A percentile compares a stretch with the other conserved stretches of the same genome.
Conservation (phyloP, 1,140 invertebrate genomes). For the Hesperophylax magnus region DNA sequence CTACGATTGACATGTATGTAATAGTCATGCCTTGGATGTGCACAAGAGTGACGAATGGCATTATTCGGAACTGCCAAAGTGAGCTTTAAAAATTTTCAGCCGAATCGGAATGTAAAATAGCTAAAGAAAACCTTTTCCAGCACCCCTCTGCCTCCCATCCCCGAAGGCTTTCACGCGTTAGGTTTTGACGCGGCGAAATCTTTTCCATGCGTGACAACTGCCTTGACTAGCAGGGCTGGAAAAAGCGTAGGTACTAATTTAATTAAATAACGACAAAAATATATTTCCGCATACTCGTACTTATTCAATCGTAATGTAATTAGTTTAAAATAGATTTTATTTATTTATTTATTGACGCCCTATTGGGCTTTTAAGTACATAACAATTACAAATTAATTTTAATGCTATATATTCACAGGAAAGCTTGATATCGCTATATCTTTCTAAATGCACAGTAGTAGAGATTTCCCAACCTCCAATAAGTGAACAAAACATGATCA, state of each 20-base stretch:
- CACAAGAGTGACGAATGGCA: slow-evolving; percentile 33
- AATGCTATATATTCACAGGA: too few species aligned
- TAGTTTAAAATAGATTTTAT: background rate
- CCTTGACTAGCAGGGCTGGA: slow-evolving; percentile 19
- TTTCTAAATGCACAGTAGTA: too few species aligned
- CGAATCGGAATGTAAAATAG: slow-evolving; percentile 29
- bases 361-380: too few species aligned
- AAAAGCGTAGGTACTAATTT: background rate
- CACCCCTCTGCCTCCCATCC: slow-evolving; percentile 5
- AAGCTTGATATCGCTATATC: too few species aligned
- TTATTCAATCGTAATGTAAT: background rate
- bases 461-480: too few species aligned
- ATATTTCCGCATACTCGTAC: background rate
- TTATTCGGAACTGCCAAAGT: slow-evolving; percentile 29
- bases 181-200: slow-evolving; percentile 37
- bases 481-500: too few species aligned
- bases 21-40: slow-evolving; percentile 24
- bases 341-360: too few species aligned
- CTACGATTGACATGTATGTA: slow-evolving; percentile 17
- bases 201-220: slow-evolving; percentile 50
- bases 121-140: slow-evolving; percentile 22
- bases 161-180: slow-evolving; percentile 31
- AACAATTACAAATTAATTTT: background rate
- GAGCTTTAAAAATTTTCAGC: slow-evolving; percentile 28
- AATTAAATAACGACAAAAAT: background rate